Base-by-base conservation (phyloP, 2,888 invertebrate species). In the Platynereis dumerilii region DNA sequence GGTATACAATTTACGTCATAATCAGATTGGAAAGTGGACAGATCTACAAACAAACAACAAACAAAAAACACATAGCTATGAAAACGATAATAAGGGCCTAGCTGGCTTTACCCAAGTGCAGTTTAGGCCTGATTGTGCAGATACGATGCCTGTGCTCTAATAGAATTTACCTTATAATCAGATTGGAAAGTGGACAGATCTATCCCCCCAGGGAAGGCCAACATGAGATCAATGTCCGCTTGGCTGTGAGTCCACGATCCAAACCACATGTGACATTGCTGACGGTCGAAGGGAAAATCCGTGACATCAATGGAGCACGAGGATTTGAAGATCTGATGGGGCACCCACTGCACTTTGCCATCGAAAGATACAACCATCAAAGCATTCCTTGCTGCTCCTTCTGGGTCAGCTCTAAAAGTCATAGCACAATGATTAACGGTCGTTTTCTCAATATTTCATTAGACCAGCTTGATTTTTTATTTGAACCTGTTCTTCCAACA, bases 271-370 rank as follows among this genome's bases (percentile, higher is more conserved):
- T 69, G 58, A 29, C 60, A 60, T 7, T 5, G 22, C 59, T 70
- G 70, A 12, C 57, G 27, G 60, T 70, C 70, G 27, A 70, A 70
- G 3, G 70, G 70, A 53, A 70, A 70, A 45, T 68, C 62, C 17
- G 69, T 62, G 39, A 70, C 67, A 56, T 70, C 69, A 7, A 69
- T 62, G 57, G 70, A 69, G 42, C 70, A 70, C 48, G 70, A 70
- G 45, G 62, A 62, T 45, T 62, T 56, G 65, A 70, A 70, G 29
- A 70, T 70, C 56, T 65, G 64, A 27, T 70, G 70, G 0, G 70
- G 68, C 2, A 69, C 56, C 70, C 70, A 70, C 48, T 58, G 58
- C n/a, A 68, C 42, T 27, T 29, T 61, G 10, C 70, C 70, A 39
- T 54, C 60, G 27, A 39, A 64, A 17, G n/a, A 52, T 20, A 70